phyloP scores from a whole-genome alignment of 2,797 vertebrate genomes.

The Amblyraja radiata region DNA sequence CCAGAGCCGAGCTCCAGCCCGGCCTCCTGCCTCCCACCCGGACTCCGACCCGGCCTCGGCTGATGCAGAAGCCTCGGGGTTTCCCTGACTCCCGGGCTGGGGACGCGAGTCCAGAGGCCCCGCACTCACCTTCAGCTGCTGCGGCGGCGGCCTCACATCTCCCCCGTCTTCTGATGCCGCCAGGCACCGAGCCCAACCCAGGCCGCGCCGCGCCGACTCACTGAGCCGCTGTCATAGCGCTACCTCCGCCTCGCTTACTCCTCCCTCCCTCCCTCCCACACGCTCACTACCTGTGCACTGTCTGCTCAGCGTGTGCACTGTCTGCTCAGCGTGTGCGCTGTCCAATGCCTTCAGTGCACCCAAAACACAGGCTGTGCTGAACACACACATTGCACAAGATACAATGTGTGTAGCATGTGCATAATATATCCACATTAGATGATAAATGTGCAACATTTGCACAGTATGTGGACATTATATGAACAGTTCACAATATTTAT shows the following conservation, averaged over 20 bases:
- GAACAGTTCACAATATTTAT: too few relatives aligned
- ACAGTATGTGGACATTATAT: not conserved
- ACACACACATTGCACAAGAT: not conserved
- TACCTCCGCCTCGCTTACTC: not conserved
- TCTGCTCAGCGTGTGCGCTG: not conserved
- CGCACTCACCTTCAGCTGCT: not conserved
- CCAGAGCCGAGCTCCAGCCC: too few relatives aligned
- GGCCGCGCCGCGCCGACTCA: constrained; percentile 6
- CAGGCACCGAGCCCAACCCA: too few relatives aligned
- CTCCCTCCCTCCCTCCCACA: not conserved
- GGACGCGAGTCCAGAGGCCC: not conserved
- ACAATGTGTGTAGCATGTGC: not conserved
- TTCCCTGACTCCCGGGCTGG: too few relatives aligned
- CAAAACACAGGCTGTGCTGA: not conserved
- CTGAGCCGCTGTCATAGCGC: not conserved
- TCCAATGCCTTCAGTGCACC: not conserved
- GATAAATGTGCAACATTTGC: too few relatives aligned
- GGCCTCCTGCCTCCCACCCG: too few relatives aligned
- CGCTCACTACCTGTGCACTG: not conserved
- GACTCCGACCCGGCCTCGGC: too few relatives aligned
- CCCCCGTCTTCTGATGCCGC: not conserved
- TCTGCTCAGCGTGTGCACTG: not conserved
- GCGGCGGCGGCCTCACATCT: not conserved
- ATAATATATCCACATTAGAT: not conserved
- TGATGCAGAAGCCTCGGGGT: not conserved